Evolutionary conservation across 2,113 vertebrate species (phyloP).

Genomic region (Takifugu bimaculatus): DNA sequence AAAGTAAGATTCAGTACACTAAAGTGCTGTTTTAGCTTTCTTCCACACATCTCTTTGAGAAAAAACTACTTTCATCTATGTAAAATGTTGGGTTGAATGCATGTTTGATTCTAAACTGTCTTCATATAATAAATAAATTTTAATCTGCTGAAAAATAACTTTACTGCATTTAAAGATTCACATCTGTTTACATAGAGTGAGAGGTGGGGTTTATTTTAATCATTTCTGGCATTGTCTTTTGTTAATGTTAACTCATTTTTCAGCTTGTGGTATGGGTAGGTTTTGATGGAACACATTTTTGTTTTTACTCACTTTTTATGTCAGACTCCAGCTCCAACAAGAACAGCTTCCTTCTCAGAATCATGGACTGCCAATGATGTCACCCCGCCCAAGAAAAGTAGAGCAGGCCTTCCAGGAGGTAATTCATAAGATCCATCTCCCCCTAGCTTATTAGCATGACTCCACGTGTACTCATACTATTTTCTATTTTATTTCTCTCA

Average conservation of each 20-base stretch:
- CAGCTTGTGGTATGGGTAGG: background rate
- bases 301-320: background rate
- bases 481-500: constrained; percentile 41
- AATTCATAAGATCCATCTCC: constrained; percentile 40
- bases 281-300: background rate
- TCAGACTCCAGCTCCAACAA: constrained; percentile 87
- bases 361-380: constrained; percentile 73
- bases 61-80: background rate
- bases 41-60: background rate
- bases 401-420: constrained; percentile 83
- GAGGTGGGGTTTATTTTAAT: no score
- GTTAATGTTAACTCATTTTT: background rate
- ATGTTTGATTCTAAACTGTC: background rate
- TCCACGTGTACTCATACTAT: constrained; percentile 29
- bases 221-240: no score
- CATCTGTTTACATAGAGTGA: no score
- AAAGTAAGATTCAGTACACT: constrained; percentile 66
- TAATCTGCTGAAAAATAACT: no score
- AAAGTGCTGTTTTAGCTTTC: no score
- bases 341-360: constrained; percentile 94
- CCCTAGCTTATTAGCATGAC: constrained; percentile 24
- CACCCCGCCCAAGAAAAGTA: constrained; percentile 85
- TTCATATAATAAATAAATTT: no score
- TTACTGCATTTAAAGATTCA: no score
- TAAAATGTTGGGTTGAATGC: background rate